Percentiles rank a stretch among this genome's conserved stretches.
Conservation (phyloP, 30 jellyfish, hydroid and myxozoan genomes). For the Phacellophora camtschatica region DNA sequence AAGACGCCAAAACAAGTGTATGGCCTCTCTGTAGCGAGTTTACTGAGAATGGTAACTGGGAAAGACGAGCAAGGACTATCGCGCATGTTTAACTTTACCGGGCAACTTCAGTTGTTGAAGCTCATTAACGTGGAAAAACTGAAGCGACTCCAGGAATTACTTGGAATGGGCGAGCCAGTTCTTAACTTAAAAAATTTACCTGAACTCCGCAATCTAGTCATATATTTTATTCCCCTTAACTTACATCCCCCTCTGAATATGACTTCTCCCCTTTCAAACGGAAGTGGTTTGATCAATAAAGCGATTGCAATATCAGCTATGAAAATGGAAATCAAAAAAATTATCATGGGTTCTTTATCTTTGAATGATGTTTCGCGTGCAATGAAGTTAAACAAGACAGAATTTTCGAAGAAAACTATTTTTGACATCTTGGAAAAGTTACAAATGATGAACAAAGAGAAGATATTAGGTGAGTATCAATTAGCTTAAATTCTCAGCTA, state of each 20-base stretch:
- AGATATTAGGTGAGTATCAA: no score
- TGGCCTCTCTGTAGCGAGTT: not conserved
- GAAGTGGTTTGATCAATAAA: not conserved
- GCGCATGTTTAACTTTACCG: not conserved
- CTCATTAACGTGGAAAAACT: not conserved
- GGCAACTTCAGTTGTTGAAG: not conserved
- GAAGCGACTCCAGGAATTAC: not conserved
- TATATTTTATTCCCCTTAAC: not conserved
- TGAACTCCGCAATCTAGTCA: not conserved
- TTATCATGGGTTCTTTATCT: not conserved
- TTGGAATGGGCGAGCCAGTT: not conserved
- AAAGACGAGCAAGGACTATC: not conserved
- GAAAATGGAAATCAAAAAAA: not conserved
- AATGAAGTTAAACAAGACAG: not conserved
- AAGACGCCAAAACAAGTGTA: not conserved
- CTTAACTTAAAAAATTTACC: not conserved
- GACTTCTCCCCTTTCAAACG: not conserved
- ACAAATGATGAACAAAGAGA: not conserved
- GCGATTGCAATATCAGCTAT: not conserved
- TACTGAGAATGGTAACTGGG: slow-evolving; percentile 1
- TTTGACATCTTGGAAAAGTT: slow-evolving; percentile 1
- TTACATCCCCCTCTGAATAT: not conserved
- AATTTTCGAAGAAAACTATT: not conserved
- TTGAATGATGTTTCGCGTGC: slow-evolving; percentile 4
- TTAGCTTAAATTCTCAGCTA: no score